These are phyloP conservation scores for Synanthedon formicaeformis DNA, from an alignment of 2,888 invertebrate genomes.

Conservation along the genomic window DNA sequence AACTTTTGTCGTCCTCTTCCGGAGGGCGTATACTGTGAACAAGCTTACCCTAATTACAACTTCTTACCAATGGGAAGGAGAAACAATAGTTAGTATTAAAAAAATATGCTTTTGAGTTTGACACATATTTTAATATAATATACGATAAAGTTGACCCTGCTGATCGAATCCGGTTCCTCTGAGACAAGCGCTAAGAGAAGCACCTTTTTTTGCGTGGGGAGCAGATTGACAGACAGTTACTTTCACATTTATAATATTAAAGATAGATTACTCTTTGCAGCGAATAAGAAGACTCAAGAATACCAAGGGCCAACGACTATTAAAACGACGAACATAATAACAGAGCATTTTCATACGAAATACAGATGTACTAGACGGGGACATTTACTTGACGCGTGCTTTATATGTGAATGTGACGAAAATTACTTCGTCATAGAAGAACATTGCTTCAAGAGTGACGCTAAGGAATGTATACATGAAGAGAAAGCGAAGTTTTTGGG, in stretches of 20 bases:
- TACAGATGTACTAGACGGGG: slow-evolving; percentile 29
- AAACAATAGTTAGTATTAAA: not conserved
- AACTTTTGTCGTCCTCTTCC: slow-evolving; percentile 40
- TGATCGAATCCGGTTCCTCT: too few relatives aligned
- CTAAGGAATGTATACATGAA: slow-evolving; percentile 18
- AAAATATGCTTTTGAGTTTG: too few relatives aligned
- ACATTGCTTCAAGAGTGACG: slow-evolving; percentile 41
- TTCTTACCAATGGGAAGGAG: slow-evolving; percentile 31
- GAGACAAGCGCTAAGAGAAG: too few relatives aligned
- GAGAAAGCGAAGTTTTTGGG: slow-evolving; percentile 28
- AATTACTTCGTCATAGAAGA: slow-evolving; percentile 24
- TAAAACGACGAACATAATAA: not conserved
- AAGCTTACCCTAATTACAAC: slow-evolving; percentile 32
- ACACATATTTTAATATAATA: too few relatives aligned
- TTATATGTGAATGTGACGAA: slow-evolving; percentile 39
- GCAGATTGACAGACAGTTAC: too few relatives aligned
- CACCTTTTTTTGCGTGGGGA: too few relatives aligned
- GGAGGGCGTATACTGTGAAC: slow-evolving; percentile 28
- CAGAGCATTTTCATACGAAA: slow-evolving; percentile 26
- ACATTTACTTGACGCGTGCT: slow-evolving; percentile 32
- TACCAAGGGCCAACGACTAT: not conserved
- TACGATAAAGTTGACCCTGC: too few relatives aligned
- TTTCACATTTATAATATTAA: too few relatives aligned
- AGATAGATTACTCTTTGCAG: not conserved
- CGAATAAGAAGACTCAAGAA: not conserved